These are phyloP conservation scores for Eilema griseolum DNA, from an alignment of 2,888 invertebrate genomes.

Conservation along the genomic window DNA sequence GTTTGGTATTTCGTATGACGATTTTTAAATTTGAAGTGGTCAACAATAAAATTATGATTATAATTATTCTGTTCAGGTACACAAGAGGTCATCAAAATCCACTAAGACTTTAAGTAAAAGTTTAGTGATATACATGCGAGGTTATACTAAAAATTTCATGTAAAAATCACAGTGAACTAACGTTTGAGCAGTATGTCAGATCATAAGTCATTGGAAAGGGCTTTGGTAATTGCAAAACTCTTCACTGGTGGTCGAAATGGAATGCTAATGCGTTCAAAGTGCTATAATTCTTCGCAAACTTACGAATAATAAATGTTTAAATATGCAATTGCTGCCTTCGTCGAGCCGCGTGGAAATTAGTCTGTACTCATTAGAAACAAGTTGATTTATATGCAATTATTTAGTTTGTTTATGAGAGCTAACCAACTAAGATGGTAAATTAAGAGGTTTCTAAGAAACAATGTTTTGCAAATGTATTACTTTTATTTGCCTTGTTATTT, in stretches of 20 bases:
- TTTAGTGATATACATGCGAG: background rate
- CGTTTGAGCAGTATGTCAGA: constrained; percentile 32
- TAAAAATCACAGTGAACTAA: constrained; percentile 3
- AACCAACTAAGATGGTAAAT: constrained; percentile 9
- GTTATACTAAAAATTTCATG: background rate
- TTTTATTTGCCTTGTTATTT: background rate
- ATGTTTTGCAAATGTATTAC: background rate
- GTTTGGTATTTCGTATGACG: too few relatives aligned
- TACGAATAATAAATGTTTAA: constrained; percentile 65
- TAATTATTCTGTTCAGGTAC: too few relatives aligned
- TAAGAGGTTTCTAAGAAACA: background rate
- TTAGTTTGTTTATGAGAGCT: background rate
- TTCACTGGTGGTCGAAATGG: constrained; percentile 76
- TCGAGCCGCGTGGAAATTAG: constrained; percentile 18
- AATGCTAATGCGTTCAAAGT: constrained; percentile 70
- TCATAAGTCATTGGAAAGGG: constrained; percentile 51
- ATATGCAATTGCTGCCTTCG: constrained; percentile 17
- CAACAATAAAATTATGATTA: too few relatives aligned
- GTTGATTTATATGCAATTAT: constrained; percentile 29
- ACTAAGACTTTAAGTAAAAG: too few relatives aligned
- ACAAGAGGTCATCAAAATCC: too few relatives aligned
- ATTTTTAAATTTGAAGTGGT: too few relatives aligned
- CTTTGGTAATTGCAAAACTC: constrained; percentile 69
- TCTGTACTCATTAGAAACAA: constrained; percentile 10
- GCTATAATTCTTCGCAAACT: constrained; percentile 69